phyloP scores from a whole-genome alignment of 2,113 vertebrate genomes.

The Tamias sibiricus region DNA sequence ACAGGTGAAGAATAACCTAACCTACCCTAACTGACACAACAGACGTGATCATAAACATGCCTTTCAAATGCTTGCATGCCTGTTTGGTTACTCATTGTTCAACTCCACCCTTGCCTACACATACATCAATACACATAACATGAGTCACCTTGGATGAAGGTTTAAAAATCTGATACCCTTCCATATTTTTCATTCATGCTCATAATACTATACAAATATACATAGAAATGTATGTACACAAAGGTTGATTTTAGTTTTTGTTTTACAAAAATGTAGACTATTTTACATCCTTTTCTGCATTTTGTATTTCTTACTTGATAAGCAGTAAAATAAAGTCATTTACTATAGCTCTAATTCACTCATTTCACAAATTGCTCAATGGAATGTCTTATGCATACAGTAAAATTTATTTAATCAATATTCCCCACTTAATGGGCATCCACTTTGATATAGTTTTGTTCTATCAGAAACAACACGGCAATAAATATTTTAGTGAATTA shows the following conservation, averaged over 20 bases:
- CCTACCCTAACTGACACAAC: background rate
- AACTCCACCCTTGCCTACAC: too few species aligned
- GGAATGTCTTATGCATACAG: background rate
- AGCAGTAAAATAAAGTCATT: background rate
- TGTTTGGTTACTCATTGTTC: background rate
- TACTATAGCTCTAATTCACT: background rate
- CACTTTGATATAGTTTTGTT: background rate
- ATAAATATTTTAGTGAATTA: background rate
- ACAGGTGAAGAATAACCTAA: background rate
- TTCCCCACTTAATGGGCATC: background rate
- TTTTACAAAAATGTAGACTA: background rate
- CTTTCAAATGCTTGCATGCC: background rate
- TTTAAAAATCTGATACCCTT: background rate
- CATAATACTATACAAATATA: background rate
- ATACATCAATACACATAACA: background rate
- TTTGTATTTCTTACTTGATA: background rate
- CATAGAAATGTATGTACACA: background rate
- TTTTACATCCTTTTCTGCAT: background rate
- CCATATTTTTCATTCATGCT: background rate
- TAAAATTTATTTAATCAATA: background rate
- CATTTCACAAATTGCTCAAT: background rate
- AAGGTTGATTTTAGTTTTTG: conserved; percentile 1
- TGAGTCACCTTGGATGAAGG: background rate
- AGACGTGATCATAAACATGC: background rate
- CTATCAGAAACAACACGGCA: background rate